Base-by-base conservation (phyloP, 2,113 vertebrate species). In the Galemys pyrenaicus region DNA sequence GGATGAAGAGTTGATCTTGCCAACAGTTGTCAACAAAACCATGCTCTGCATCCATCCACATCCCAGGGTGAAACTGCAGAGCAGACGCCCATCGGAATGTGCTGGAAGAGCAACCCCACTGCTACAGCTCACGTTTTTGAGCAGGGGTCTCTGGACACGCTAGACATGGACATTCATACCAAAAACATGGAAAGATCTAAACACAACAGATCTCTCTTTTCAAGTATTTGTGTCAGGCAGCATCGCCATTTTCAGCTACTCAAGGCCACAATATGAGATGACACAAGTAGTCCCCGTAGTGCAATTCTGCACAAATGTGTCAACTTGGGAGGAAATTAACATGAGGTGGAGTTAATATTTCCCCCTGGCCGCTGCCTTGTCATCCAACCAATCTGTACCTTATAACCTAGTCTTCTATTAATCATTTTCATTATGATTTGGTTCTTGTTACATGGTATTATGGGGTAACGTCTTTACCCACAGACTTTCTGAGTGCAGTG, bases 1-100 rank as follows among this genome's bases (percentile, higher is more conserved):
- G 91, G 89, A 82, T 46, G 80, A 92, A 87, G 77, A 77, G 49
- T 37, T 41, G 93, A 89, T 64, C 92, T 87, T 96, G 92, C 83
- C 83, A 20, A 46, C 1, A 30, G 30, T 30, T 74, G 39, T 62
- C 81, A 80, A 65, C 54, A 81, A 39, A 77, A 56, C 65, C 39
- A 2, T 6, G 46, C 58, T 71, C 41, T 58, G 58, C 35, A 16
- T n/a, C 28, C 26, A 30, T 37, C 28, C 30, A 22, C 20, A 22
- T 17, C 54, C 54, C 4, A 1, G 56, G 54, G 35, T 1, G 1
- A 44, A 13, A 4, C 2, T 24, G 46, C 54, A 58, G 89, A 32
- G 41, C 37, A 20, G 71, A 65, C 41, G 74, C 9, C 83, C 54
- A 9, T 6, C 26, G 4, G 51, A 51, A 81, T 3, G 73, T 2